Conservation (phyloP, 2,113 vertebrate species). For the Polyodon spathula region DNA sequence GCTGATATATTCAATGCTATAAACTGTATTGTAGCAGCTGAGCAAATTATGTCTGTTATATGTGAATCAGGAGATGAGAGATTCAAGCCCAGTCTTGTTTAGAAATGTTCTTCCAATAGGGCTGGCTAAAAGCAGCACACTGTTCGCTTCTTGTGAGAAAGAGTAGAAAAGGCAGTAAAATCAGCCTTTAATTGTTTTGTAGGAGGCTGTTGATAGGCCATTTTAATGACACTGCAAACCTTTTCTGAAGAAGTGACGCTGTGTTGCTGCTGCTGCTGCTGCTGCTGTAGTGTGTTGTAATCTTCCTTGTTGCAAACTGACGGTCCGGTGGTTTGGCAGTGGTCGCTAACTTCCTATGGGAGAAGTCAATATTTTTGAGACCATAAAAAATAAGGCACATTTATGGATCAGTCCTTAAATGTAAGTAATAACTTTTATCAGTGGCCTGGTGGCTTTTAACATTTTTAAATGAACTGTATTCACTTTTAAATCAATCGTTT, state of each 20-base stretch:
- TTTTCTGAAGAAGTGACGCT: background rate
- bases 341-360: background rate
- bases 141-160: background rate
- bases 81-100: background rate
- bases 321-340: background rate
- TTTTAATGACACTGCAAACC: background rate
- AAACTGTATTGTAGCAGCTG: too few relatives aligned
- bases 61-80: background rate
- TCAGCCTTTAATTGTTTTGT: background rate
- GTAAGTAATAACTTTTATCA: background rate
- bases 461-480: too few relatives aligned
- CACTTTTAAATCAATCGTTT: too few relatives aligned
- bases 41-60: background rate
- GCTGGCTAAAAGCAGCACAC: background rate
- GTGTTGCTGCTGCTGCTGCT: background rate
- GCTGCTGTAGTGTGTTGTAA: background rate
- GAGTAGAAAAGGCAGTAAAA: background rate
- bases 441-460: background rate
- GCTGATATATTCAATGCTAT: too few relatives aligned
- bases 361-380: background rate
- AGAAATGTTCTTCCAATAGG: background rate
- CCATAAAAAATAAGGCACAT: background rate
- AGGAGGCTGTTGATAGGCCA: background rate
- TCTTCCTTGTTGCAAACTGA: background rate
- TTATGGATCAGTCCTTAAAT: constrained; percentile 2